Conservation (phyloP, 2,113 vertebrate species). For the Lichenostomus cassidix region DNA sequence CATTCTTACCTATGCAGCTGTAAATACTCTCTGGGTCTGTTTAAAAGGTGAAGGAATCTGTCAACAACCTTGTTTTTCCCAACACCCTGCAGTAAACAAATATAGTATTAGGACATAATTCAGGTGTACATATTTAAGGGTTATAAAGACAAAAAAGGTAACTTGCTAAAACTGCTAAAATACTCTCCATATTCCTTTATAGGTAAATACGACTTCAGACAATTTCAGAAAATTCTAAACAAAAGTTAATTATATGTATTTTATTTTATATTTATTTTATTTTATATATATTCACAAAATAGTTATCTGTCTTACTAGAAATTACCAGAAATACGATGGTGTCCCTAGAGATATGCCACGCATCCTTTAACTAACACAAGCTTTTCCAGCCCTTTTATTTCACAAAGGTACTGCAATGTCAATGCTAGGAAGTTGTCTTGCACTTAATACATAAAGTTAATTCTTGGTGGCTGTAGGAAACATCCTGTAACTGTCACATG, state of each 20-base stretch:
- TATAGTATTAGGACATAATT: not conserved
- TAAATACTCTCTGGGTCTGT: conserved; percentile 94
- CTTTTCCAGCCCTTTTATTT: not conserved
- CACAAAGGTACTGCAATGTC: not conserved
- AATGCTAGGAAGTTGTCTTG: not conserved
- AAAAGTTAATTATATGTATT: not conserved
- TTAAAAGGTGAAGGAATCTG: conserved; percentile 93
- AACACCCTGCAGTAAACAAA: conserved; percentile 82
- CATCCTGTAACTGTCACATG: not conserved
- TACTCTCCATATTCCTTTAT: not conserved
- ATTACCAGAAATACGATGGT: not conserved
- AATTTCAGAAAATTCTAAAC: not conserved
- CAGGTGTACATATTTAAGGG: not conserved
- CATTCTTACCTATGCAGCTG: conserved; percentile 91
- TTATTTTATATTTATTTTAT: not conserved
- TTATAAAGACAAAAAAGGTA: not conserved
- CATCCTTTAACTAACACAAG: not conserved
- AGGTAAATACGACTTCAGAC: not conserved
- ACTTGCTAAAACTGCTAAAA: not conserved
- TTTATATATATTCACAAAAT: not conserved
- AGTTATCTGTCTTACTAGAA: not conserved
- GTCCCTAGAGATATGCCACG: not conserved
- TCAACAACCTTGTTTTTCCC: conserved; percentile 98
- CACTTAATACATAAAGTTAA: not conserved
- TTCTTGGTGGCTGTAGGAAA: not conserved